Evolutionary conservation across 2,888 invertebrate species (phyloP), one percentile per base, ranked within the genome.

Genomic region (Lacanobia oleracea): DNA sequence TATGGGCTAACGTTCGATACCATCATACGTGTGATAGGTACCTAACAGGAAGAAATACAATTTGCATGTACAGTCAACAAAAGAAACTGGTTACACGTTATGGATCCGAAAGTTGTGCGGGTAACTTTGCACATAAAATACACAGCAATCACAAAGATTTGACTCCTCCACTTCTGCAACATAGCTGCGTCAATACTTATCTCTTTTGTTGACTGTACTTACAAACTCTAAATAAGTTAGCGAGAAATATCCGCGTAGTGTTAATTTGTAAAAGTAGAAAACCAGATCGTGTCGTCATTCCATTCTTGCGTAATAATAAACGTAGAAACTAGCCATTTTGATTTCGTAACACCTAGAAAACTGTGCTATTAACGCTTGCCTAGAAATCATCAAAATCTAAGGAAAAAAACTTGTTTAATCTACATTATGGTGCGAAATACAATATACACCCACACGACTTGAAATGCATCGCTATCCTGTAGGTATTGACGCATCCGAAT

Each of bases 401-500:
- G 10, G 70, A n/a, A 12, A 50, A 18, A 10, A 40, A 54, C 18
- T 59, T 27, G n/a, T 59, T 48, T 33, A 10, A 14, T 23, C 27
- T 27, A 45, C 18, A 37, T 43, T 71, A 48, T 54, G n/a, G 33
- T 43, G 18, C 27, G 43, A 74, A 64, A 64, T 67, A 69, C 27
- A 40, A 33, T 40, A 50, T 48, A 65, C 81, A 51, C 53, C 62
- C 50, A 76, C 76, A 14, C 23, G 12, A 23, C 45, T 62, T 48
- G 53, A 21, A 63, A 67, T 10, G 33, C 21, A 67, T 76, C 40
- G 27, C 43, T 54, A 37, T 50, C 69, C 43, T 21, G 59, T 59
- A 66, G 48, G 81, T 80, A 63, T 62, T 67, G 81, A 59, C 51
- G 68, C 81, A 81, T 62, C 62, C 63, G 45, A 77, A 77, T 68